Conservation (phyloP, 2,888 invertebrate species). For the Tillus elongatus region DNA sequence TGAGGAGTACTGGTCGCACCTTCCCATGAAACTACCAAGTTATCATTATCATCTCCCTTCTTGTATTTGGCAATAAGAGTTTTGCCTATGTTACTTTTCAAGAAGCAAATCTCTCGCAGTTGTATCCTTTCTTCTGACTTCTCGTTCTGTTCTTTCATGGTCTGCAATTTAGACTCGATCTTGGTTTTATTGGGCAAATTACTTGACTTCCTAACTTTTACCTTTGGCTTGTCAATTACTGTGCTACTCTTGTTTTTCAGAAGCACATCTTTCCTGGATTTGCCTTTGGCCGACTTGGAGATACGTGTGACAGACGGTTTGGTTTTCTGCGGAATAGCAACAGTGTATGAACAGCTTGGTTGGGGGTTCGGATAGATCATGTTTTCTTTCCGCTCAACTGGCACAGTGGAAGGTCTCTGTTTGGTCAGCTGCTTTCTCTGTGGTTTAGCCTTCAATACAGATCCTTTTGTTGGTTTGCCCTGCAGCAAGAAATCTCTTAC, state of each 20-base stretch:
- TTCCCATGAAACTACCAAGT: constrained; percentile 37
- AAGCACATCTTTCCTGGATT: constrained; percentile 25
- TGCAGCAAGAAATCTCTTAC: constrained; percentile 37
- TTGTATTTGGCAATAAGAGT: constrained; percentile 37
- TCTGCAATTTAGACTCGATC: constrained; percentile 10
- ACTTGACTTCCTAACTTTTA: constrained; percentile 11
- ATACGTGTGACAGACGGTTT: constrained; percentile 5
- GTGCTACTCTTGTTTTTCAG: constrained; percentile 26
- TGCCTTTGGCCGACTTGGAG: constrained; percentile 13
- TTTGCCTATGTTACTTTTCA: constrained; percentile 36
- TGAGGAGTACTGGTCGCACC: constrained; percentile 28
- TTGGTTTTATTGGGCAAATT: constrained; percentile 15
- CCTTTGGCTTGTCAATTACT: constrained; percentile 20
- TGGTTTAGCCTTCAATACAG: constrained; percentile 28
- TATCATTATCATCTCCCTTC: constrained; percentile 30
- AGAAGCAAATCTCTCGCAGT: constrained; percentile 36
- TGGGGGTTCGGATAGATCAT: constrained; percentile 23
- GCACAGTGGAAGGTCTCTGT: constrained; percentile 23
- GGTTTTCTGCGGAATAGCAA: constrained; percentile 23
- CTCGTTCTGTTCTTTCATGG: constrained; percentile 11
- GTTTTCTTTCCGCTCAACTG: constrained; percentile 36
- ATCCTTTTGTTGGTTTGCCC: constrained; percentile 31
- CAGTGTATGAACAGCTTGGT: constrained; percentile 29
- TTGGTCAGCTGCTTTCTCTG: constrained; percentile 21
- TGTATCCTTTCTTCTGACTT: constrained; percentile 20